phyloP scores from a whole-genome alignment of 2,888 invertebrate genomes.

The Coelopa pilipes region DNA sequence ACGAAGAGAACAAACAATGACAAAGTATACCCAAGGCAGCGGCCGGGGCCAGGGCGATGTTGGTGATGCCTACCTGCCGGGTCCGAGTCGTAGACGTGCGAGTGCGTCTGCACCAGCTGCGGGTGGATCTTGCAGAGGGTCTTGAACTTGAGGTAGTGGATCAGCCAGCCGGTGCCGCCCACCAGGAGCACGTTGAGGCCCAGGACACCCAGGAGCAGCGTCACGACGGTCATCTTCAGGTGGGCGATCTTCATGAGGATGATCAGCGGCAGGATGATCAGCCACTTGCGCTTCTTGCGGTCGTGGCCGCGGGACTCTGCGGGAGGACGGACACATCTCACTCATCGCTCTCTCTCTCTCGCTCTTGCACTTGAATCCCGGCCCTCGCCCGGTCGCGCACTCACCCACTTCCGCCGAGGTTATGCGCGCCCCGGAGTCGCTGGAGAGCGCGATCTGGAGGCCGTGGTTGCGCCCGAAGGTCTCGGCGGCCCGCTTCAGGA shows the following conservation, averaged over 20 bases:
- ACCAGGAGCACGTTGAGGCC: slow-evolving; percentile 61
- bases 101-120: slow-evolving; percentile 62
- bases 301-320: slow-evolving; percentile 56
- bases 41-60: not conserved
- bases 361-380: too few species aligned
- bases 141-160: slow-evolving; percentile 63
- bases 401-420: slow-evolving; percentile 54
- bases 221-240: slow-evolving; percentile 60
- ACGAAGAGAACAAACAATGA: not conserved
- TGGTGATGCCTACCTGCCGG: slow-evolving; percentile 52
- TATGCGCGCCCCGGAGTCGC: slow-evolving; percentile 57
- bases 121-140: slow-evolving; percentile 65
- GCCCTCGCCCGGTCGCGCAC: too few species aligned
- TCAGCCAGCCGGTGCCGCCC: slow-evolving; percentile 61
- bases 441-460: slow-evolving; percentile 57
- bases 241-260: slow-evolving; percentile 64
- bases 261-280: slow-evolving; percentile 61
- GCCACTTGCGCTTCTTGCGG: slow-evolving; percentile 58
- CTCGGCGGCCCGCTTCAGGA: slow-evolving; percentile 60
- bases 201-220: slow-evolving; percentile 57
- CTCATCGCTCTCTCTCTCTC: not conserved
- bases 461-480: slow-evolving; percentile 62
- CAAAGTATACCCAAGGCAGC: not conserved
- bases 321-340: not conserved
- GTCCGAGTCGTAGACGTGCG: slow-evolving; percentile 63